Evolutionary conservation across 2,888 invertebrate genomes (phyloP), one percentile per base, ranked within the genome.

Genomic region (Eupsilia transversa): DNA sequence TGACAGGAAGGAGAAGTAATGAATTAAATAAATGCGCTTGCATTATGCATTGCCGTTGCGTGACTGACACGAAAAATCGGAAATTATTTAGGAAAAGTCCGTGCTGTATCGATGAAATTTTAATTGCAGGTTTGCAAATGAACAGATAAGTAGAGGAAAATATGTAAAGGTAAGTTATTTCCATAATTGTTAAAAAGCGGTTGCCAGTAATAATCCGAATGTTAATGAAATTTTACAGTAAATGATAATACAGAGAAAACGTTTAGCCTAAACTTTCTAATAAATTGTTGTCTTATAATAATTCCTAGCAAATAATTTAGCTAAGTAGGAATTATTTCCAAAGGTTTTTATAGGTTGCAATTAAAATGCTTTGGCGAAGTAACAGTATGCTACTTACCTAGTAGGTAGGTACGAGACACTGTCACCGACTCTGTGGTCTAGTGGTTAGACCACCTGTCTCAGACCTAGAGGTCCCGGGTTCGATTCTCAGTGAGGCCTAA

Each of bases 91-190:
- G 30, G 23, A 70, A 71, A n/a, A 30, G 7, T 7, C 23, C 30
- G 4, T 23, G 10, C 3, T n/a, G 9, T 14, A 14, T 20, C 38
- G 20, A 41, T 33, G 5, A n/a, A 38, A 54, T 70, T 49, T 38
- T 30, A 69, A 52, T 69, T 67, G 49, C 20, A 68, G 49, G 23
- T 17, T 49, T 1, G 43, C 12, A 64, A 61, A 30, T 63, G n/a
- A 43, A 33, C n/a, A 20, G n/a, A n/a, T n/a, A 68, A 20, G 4
- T 33, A 68, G n/a, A 23, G 9, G 9, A 9, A 41, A 12, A 9
- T 38, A 46, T 20, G 20, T 46, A n/a, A n/a, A n/a, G 52, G 52
- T 41, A 17, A 14, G 27, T 43, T 9, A 20, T 20, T 66, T 41
- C 23, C 23, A 17, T 67, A 30, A 30, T 63, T 61, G 23, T 30